Evolutionary conservation across 2,113 vertebrate genomes (phyloP).

Genomic region (Oncorhynchus mykiss): DNA sequence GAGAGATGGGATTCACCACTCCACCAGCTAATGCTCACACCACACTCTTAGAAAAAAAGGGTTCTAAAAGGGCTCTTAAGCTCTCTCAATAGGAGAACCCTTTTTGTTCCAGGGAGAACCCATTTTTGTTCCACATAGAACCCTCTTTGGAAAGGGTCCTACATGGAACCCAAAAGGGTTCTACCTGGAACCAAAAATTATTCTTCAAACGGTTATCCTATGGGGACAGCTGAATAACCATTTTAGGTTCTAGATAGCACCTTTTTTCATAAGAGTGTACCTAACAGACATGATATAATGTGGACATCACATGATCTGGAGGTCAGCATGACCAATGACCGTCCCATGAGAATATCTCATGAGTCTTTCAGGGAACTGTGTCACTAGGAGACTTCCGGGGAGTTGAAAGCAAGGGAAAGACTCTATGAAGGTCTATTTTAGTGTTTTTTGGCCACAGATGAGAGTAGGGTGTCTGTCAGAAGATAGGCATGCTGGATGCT

Average conservation of each 20-base stretch:
- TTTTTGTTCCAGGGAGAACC: no score
- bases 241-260: no score
- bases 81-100: no score
- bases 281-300: conserved; percentile 2
- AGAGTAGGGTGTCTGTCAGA: conserved; percentile 67
- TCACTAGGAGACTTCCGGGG: conserved; percentile 37
- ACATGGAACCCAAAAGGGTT: no score
- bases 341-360: conserved; percentile 27
- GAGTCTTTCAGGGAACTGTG: conserved; percentile 40
- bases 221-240: no score
- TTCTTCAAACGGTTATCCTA: no score
- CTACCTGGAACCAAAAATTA: no score
- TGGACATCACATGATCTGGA: neutral
- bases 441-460: conserved; percentile 64
- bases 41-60: neutral
- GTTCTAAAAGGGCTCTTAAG: no score
- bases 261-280: neutral
- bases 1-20: neutral
- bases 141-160: no score
- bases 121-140: no score
- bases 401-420: conserved; percentile 41
- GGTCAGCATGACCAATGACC: neutral
- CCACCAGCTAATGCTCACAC: neutral
- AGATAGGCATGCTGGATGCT: conserved; percentile 66
- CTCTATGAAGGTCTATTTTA: conserved; percentile 62